phyloP scores from a whole-genome alignment of 2,888 invertebrate genomes.

The Agrotis clavis region DNA sequence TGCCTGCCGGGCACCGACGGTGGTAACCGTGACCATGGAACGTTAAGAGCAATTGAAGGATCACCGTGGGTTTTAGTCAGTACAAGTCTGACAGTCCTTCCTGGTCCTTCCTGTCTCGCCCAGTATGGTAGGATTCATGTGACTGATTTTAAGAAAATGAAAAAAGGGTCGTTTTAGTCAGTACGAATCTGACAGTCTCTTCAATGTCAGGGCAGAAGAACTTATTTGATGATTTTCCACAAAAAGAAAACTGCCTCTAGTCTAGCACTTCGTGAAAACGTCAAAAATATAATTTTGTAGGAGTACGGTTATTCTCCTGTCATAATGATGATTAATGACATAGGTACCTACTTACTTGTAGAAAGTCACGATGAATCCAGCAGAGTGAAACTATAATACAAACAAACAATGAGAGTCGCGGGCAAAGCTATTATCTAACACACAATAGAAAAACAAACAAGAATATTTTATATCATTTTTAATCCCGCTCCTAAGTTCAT shows the following conservation, averaged over 20 bases:
- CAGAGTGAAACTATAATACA: not conserved
- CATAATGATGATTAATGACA: not conserved
- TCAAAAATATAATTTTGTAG: not conserved
- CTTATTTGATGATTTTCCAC: too few species aligned
- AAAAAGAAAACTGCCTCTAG: not conserved
- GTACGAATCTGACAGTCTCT: too few species aligned
- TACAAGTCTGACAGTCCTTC: too few species aligned
- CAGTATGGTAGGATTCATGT: too few species aligned
- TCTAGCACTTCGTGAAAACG: not conserved
- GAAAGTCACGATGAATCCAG: not conserved
- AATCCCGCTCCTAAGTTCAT: conserved; percentile 43
- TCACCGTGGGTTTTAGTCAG: too few species aligned
- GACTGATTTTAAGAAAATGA: too few species aligned
- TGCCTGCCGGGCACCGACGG: too few species aligned
- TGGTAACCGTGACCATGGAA: too few species aligned
- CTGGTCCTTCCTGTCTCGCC: too few species aligned
- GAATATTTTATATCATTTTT: conserved; percentile 35
- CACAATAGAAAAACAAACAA: conserved; percentile 29
- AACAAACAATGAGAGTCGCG: conserved; percentile 1
- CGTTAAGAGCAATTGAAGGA: too few species aligned
- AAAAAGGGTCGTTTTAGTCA: too few species aligned
- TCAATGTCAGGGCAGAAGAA: too few species aligned
- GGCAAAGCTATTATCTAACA: conserved; percentile 16
- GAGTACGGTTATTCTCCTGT: not conserved
- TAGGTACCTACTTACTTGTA: not conserved